Conservation (phyloP, 2,888 invertebrate species). For the Cataglyphis livida region DNA sequence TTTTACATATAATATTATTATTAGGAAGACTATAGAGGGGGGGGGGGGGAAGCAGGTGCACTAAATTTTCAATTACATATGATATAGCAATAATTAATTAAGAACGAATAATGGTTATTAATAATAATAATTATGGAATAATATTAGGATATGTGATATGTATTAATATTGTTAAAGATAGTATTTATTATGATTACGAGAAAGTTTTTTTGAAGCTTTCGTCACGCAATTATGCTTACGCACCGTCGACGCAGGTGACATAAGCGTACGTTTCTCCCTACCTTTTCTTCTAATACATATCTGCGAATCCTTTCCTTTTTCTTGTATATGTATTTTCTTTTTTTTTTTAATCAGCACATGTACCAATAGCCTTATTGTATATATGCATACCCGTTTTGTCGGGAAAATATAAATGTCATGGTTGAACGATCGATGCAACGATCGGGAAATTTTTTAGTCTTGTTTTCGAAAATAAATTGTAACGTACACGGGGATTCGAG, state of each 20-base stretch:
- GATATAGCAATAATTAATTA: slow-evolving; percentile 9
- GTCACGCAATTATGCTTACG: slow-evolving; percentile 1
- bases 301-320: background rate
- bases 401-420: slow-evolving; percentile 6
- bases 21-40: background rate
- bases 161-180: slow-evolving; percentile 12
- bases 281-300: background rate
- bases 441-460: slow-evolving; percentile 33
- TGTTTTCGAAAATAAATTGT: background rate
- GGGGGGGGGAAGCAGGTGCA: background rate
- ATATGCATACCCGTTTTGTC: background rate
- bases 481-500: background rate
- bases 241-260: slow-evolving; percentile 14
- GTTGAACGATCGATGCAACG: slow-evolving; percentile 59
- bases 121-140: background rate
- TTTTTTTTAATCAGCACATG: slow-evolving; percentile 12
- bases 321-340: background rate
- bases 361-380: background rate
- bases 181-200: background rate
- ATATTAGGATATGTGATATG: background rate
- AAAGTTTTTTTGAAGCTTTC: background rate
- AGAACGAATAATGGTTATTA: background rate
- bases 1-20: background rate
- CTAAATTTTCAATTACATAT: background rate
- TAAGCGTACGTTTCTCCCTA: background rate